Base-by-base conservation (phyloP, 2,797 vertebrate genomes). In the Pogoniulus pusillus region DNA sequence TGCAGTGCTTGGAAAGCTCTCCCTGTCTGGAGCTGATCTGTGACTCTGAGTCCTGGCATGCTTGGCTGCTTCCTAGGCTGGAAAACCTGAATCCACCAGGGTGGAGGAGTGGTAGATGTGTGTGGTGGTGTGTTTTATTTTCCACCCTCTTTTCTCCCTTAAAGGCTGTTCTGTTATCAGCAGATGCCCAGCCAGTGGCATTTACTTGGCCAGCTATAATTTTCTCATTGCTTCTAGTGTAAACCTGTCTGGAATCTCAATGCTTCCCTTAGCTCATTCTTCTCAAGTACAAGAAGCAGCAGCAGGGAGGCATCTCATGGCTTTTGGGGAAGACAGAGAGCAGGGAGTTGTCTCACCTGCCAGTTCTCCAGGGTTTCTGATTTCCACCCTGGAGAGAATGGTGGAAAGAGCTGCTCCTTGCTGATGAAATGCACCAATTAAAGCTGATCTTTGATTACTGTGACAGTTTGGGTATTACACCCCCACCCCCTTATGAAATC, bases 171-270 rank as follows among this genome's bases (percentile, higher is more conserved):
- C 64, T 77, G 16, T 80, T 82, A 89, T 64, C 91, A 77, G 73
- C 65, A 39, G 24, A 16, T 60, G 41, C 43, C 65, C 60, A 82
- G 79, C 73, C 73, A 53, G 34, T 27, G 62, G 17, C 24, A 27
- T n/a, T 79, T 85, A 20, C 30, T 76, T 74, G 43, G 64, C 22
- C 57, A 71, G 69, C 72, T 60, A 1, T 60, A 29, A 89, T 66
- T 93, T 79, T 51, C 13, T 77, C 10, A 26, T 49, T 58, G 54
- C 57, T 93, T 70, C 24, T 13, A 16, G n/a, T 6, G 10, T 19
- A 68, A 87, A 83, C 58, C 73, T 89, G 69, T 75, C 41, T 74
- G 74, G 66, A 39, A 83, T 85, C 49, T 81, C 54, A 68, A 12
- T 64, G 66, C n/a, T 72, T 41, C 60, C n/a, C 16, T 60, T 37